phyloP scores from a whole-genome alignment of 2,797 vertebrate genomes.

The Bradypus variegatus region DNA sequence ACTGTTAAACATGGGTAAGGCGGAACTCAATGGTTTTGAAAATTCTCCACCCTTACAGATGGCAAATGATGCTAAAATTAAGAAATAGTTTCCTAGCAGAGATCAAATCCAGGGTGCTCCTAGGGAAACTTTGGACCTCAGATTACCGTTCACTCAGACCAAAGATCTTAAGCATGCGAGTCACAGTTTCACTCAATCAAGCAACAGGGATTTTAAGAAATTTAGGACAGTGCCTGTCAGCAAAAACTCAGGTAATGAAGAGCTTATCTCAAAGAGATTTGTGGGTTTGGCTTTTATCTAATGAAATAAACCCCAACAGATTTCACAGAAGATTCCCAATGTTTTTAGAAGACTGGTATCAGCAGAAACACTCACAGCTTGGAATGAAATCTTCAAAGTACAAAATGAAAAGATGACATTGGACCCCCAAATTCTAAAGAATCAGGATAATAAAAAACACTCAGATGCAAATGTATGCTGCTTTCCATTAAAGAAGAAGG shows the following conservation, averaged over 20 bases:
- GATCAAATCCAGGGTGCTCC: not conserved
- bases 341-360: not conserved
- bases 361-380: not conserved
- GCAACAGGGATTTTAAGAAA: not conserved
- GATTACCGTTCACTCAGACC: not conserved
- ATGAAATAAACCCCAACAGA: not conserved
- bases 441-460: not conserved
- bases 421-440: not conserved
- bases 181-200: not conserved
- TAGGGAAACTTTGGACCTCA: not conserved
- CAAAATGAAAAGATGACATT: not conserved
- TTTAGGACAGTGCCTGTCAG: not conserved
- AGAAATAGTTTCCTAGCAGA: slow-evolving; percentile 14
- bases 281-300: not conserved
- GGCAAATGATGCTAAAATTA: not conserved
- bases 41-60: not conserved
- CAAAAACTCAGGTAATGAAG: not conserved
- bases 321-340: not conserved
- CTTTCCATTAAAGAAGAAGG: not conserved
- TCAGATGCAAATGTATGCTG: not conserved
- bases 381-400: not conserved
- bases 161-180: not conserved
- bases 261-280: not conserved
- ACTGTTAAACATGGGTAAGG: not conserved
- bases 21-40: not conserved